A percentile compares a stretch with the other conserved stretches of the same genome.
phyloP scores from a whole-genome alignment of 2,113 vertebrate genomes.

The Erinaceus europaeus region DNA sequence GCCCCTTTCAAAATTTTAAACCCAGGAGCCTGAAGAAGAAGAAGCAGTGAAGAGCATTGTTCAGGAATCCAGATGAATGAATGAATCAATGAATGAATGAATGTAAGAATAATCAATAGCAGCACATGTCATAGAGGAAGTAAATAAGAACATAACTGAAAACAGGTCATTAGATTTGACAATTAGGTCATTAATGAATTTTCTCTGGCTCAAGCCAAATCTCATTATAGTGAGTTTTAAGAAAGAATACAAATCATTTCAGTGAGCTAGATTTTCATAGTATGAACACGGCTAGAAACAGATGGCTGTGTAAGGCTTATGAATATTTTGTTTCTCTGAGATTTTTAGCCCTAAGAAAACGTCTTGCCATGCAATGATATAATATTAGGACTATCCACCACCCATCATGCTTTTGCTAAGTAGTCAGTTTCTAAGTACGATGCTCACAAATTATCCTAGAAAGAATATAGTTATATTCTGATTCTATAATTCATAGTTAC shows the following conservation, averaged over 20 bases:
- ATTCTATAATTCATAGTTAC: background rate
- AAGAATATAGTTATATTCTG: background rate
- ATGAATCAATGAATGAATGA: background rate
- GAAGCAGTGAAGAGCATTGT: background rate
- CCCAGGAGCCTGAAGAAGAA: slow-evolving; percentile 9
- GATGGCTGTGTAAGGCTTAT: slow-evolving; percentile 45
- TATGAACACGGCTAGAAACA: slow-evolving; percentile 57
- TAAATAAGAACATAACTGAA: slow-evolving; percentile 59
- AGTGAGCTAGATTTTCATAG: slow-evolving; percentile 35
- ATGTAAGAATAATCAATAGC: slow-evolving; percentile 34
- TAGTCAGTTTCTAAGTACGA: background rate
- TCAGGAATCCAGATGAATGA: slow-evolving; percentile 41
- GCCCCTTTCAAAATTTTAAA: background rate
- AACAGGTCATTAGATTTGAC: slow-evolving; percentile 47
- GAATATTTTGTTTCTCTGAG: slow-evolving; percentile 45
- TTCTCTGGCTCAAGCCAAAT: slow-evolving; percentile 60
- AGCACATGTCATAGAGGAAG: slow-evolving; percentile 22
- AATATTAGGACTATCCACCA: background rate
- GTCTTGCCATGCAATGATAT: background rate
- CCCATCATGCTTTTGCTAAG: background rate
- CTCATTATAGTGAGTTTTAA: slow-evolving; percentile 59
- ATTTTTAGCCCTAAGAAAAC: slow-evolving; percentile 50
- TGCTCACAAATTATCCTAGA: background rate
- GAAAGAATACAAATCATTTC: slow-evolving; percentile 54
- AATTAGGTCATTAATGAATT: slow-evolving; percentile 60